These are phyloP conservation scores for Lepidurus packardi DNA, from an alignment of 1,140 invertebrate species.

Conservation along the genomic window DNA sequence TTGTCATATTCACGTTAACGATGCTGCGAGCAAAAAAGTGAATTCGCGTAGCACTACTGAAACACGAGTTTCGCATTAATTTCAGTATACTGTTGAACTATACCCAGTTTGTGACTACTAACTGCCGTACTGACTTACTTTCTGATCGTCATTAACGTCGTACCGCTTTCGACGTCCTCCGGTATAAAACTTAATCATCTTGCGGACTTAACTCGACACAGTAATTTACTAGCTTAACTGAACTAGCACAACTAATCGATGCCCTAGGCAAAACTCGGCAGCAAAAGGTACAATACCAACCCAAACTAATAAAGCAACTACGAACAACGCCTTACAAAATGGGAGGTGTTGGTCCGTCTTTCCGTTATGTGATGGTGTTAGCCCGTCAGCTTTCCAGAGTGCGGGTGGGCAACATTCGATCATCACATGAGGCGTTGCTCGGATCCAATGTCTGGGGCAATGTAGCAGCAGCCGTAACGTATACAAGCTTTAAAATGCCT, in stretches of 20 bases:
- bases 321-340: neutral
- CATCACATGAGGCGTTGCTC: slow-evolving; percentile 3
- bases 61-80: too few species aligned
- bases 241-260: neutral
- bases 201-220: neutral
- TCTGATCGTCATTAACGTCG: slow-evolving; percentile 23
- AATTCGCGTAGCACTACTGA: too few species aligned
- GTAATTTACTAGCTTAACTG: neutral
- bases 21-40: too few species aligned
- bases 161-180: slow-evolving; percentile 30
- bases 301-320: slow-evolving; percentile 15
- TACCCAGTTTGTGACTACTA: neutral
- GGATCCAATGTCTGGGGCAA: neutral
- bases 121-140: neutral
- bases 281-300: neutral
- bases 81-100: too few species aligned
- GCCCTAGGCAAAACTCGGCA: neutral
- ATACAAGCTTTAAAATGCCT: neutral
- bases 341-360: neutral
- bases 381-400: neutral
- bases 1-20: too few species aligned
- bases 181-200: slow-evolving; percentile 10
- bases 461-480: neutral
- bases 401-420: slow-evolving; percentile 17
- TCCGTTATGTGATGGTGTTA: slow-evolving; percentile 11